A percentile compares a stretch with the other conserved stretches of the same genome.
phyloP scores from a whole-genome alignment of 2,888 invertebrate genomes.

The Hypolimnas misippus region DNA sequence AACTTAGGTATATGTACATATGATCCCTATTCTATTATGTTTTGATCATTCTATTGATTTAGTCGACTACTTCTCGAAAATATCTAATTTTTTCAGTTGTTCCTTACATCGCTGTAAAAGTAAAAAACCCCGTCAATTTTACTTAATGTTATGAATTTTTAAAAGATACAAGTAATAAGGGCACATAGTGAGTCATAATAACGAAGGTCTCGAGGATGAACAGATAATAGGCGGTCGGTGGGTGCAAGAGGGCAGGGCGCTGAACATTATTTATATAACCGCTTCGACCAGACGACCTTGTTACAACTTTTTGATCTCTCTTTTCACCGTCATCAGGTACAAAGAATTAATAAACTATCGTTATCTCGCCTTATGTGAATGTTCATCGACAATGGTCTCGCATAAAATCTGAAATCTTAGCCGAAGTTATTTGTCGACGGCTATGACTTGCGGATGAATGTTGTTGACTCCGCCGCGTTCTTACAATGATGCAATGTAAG shows the following conservation, averaged over 20 bases:
- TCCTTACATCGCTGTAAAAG: neutral
- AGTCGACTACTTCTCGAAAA: too few species aligned
- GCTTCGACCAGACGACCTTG: slow-evolving; percentile 71
- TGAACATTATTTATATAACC: slow-evolving; percentile 75
- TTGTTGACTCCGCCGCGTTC: slow-evolving; percentile 69
- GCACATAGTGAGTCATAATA: slow-evolving; percentile 22
- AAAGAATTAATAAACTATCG: slow-evolving; percentile 17
- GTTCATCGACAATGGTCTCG: slow-evolving; percentile 3
- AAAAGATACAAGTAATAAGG: slow-evolving; percentile 13
- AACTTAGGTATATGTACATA: neutral
- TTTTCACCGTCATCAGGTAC: slow-evolving; percentile 38
- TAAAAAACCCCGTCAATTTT: neutral
- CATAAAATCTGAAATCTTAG: slow-evolving; percentile 24
- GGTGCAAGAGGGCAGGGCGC: slow-evolving; percentile 42
- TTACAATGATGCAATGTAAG: slow-evolving; percentile 61
- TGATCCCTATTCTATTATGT: too few species aligned
- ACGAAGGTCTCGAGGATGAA: slow-evolving; percentile 26
- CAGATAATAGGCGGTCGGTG: slow-evolving; percentile 32
- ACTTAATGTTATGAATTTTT: neutral
- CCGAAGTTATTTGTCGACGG: slow-evolving; percentile 45
- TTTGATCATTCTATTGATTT: too few species aligned
- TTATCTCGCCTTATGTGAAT: slow-evolving; percentile 9
- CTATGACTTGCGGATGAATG: slow-evolving; percentile 64
- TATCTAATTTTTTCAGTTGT: too few species aligned
- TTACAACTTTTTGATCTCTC: slow-evolving; percentile 52